Percentiles rank a stretch among this genome's conserved stretches.
Conservation (phyloP, 2,113 vertebrate genomes). For the Jacana jacana region DNA sequence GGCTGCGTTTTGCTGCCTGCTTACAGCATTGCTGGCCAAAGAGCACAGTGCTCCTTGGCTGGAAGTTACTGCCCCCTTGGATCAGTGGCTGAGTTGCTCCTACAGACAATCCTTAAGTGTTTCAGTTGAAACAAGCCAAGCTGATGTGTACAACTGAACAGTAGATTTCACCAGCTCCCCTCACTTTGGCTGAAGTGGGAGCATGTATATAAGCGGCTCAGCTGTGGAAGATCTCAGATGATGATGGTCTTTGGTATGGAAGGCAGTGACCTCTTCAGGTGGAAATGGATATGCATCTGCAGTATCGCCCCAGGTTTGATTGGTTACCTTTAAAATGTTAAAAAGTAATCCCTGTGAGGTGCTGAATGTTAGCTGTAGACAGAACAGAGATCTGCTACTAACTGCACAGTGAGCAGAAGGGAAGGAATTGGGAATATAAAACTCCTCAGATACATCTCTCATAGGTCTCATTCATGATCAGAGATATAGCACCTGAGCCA, state of each 20-base stretch:
- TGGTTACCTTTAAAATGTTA: background rate
- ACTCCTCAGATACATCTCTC: background rate
- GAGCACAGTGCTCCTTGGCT: background rate
- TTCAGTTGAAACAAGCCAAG: background rate
- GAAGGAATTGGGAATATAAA: background rate
- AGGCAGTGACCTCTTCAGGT: slow-evolving; percentile 21
- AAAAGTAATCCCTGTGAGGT: background rate
- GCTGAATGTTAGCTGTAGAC: background rate
- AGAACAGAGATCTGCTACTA: background rate
- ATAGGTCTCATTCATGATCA: background rate
- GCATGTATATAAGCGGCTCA: background rate
- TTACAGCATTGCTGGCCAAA: background rate
- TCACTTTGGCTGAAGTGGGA: background rate
- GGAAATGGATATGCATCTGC: background rate
- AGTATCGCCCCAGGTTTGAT: background rate
- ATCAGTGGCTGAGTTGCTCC: slow-evolving; percentile 12
- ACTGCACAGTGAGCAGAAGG: background rate
- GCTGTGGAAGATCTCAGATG: background rate
- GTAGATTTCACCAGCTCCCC: background rate
- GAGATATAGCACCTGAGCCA: background rate
- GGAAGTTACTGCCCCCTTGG: background rate
- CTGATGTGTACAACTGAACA: background rate
- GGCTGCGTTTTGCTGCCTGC: background rate
- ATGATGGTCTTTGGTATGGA: background rate
- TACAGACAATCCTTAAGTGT: background rate